Evolutionary conservation across 2,113 vertebrate genomes (phyloP).

Genomic region (Vombatus ursinus): DNA sequence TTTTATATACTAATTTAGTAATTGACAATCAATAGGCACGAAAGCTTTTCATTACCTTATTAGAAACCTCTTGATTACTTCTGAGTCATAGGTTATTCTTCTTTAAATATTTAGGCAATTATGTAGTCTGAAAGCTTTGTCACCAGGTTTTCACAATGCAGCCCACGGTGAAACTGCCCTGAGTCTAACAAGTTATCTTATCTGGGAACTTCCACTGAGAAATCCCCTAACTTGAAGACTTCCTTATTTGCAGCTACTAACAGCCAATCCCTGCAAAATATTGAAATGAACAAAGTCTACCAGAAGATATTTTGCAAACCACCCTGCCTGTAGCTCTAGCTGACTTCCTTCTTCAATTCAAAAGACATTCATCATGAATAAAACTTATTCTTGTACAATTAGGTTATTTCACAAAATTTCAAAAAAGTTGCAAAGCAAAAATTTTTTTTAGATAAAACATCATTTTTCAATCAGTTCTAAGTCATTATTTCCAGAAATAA

Average conservation of each 20-base stretch:
- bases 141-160: slow-evolving; percentile 63
- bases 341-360: slow-evolving; percentile 74
- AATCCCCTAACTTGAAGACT: slow-evolving; percentile 84
- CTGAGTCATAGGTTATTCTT: slow-evolving; percentile 64
- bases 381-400: slow-evolving; percentile 46
- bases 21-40: slow-evolving; percentile 44
- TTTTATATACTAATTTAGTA: slow-evolving; percentile 11
- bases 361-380: slow-evolving; percentile 39
- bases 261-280: slow-evolving; percentile 73
- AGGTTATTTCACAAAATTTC: slow-evolving; percentile 49
- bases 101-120: slow-evolving; percentile 51
- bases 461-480: slow-evolving; percentile 39
- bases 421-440: slow-evolving; percentile 39
- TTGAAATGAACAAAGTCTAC: slow-evolving; percentile 75
- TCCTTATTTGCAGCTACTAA: slow-evolving; percentile 82
- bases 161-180: slow-evolving; percentile 53
- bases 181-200: slow-evolving; percentile 76
- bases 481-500: slow-evolving; percentile 8
- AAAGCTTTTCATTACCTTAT: slow-evolving; percentile 72
- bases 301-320: slow-evolving; percentile 77
- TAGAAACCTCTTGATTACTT: slow-evolving; percentile 49
- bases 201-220: slow-evolving; percentile 87
- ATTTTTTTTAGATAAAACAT: slow-evolving; percentile 16
- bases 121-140: slow-evolving; percentile 54
- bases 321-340: slow-evolving; percentile 50